phyloP scores from a whole-genome alignment of 2,888 invertebrate genomes.

The Nemotelus pantherinus region DNA sequence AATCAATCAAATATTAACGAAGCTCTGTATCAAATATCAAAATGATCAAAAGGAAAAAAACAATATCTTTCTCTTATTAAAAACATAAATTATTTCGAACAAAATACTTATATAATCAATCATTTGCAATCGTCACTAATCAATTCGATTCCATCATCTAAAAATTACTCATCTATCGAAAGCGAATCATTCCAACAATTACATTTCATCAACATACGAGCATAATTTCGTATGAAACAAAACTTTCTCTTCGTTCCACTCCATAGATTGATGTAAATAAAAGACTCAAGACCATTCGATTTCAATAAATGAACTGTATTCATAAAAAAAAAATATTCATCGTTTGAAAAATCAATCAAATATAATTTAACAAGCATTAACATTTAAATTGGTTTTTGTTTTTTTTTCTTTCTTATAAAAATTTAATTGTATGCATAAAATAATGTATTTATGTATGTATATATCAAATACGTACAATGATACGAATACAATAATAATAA shows the following conservation, averaged over 20 bases:
- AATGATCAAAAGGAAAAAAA: no score
- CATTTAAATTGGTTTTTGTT: slow-evolving; percentile 14
- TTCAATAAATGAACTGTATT: slow-evolving; percentile 35
- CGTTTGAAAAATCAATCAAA: slow-evolving; percentile 19
- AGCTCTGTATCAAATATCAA: no score
- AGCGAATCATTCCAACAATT: no score
- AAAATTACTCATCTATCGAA: no score
- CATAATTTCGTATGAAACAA: no score
- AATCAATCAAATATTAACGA: no score
- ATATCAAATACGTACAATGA: neutral
- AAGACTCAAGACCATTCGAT: neutral
- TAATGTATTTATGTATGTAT: slow-evolving; percentile 8
- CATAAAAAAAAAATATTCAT: slow-evolving; percentile 8
- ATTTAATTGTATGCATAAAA: slow-evolving; percentile 8
- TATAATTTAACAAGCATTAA: slow-evolving; percentile 38
- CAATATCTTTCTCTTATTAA: no score
- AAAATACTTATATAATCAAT: no score
- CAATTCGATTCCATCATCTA: no score
- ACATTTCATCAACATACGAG: no score
- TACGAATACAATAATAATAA: slow-evolving; percentile 2
- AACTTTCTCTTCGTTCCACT: neutral
- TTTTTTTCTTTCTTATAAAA: neutral
- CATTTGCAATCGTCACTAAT: no score
- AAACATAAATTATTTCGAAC: no score
- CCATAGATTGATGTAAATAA: neutral